Conservation (phyloP, 2,113 vertebrate species). For the Bathybates hornii region DNA sequence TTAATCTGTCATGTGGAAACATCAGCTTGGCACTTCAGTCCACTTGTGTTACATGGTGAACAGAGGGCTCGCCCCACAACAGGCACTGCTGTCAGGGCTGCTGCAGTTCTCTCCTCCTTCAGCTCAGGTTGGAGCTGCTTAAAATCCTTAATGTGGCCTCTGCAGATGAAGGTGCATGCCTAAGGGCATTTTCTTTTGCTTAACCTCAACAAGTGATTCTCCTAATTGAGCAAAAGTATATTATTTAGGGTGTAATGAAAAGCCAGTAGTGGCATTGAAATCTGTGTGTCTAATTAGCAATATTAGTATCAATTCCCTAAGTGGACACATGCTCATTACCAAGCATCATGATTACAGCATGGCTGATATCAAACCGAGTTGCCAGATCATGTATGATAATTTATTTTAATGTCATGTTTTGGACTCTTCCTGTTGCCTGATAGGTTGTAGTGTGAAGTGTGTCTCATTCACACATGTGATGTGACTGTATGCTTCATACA, state of each 20-base stretch:
- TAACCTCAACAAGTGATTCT: neutral
- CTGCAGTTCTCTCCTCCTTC: neutral
- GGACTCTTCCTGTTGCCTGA: neutral
- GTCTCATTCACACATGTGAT: neutral
- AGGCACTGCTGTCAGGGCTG: neutral
- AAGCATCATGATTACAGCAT: neutral
- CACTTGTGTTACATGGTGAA: constrained; percentile 59
- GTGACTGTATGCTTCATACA: neutral
- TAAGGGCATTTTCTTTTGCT: neutral
- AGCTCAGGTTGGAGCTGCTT: constrained; percentile 1
- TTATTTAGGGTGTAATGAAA: neutral
- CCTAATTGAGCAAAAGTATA: constrained; percentile 4
- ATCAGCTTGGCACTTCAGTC: constrained; percentile 62
- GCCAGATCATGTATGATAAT: neutral
- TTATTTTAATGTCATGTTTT: neutral
- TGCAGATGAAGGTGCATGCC: neutral
- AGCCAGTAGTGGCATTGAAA: neutral
- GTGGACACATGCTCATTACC: neutral
- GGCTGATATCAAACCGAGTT: neutral
- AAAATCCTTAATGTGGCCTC: constrained; percentile 1
- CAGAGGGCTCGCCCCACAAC: constrained; percentile 35
- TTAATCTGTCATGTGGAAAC: constrained; percentile 60
- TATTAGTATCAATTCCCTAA: neutral
- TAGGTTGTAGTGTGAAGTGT: neutral
- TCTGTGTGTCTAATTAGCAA: neutral